phyloP scores from a whole-genome alignment of 2,797 vertebrate genomes.

The Loriculus beryllinus region DNA sequence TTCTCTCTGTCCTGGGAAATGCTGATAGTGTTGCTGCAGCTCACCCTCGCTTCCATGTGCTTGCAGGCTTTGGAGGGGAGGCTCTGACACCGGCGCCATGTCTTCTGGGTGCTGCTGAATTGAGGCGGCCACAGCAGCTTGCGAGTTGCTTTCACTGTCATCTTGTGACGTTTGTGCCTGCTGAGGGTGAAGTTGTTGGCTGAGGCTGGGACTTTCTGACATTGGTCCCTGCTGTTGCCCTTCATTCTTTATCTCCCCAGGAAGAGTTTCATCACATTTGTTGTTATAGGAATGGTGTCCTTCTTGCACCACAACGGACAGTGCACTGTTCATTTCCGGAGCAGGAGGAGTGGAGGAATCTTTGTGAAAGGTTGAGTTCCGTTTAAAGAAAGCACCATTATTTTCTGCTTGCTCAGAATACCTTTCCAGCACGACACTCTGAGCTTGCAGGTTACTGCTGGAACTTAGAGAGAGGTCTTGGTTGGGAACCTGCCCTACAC shows the following conservation, averaged over 20 bases:
- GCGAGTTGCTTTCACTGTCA: slow-evolving; percentile 51
- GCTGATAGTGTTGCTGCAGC: slow-evolving; percentile 60
- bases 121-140: background rate
- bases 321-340: slow-evolving; percentile 68
- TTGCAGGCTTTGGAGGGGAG: slow-evolving; percentile 43
- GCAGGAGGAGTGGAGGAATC: slow-evolving; percentile 75
- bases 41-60: background rate
- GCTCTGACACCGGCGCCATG: slow-evolving; percentile 32
- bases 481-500: slow-evolving; percentile 69
- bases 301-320: slow-evolving; percentile 60
- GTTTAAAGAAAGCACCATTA: slow-evolving; percentile 80
- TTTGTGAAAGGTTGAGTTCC: slow-evolving; percentile 78
- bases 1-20: slow-evolving; percentile 58
- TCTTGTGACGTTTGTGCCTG: slow-evolving; percentile 68
- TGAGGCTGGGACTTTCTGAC: slow-evolving; percentile 41
- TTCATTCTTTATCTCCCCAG: slow-evolving; percentile 70
- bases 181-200: slow-evolving; percentile 56
- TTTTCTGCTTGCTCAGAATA: slow-evolving; percentile 75
- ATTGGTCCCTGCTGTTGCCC: slow-evolving; percentile 53
- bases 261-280: slow-evolving; percentile 61
- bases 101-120: slow-evolving; percentile 43
- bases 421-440: slow-evolving; percentile 69
- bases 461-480: slow-evolving; percentile 76
- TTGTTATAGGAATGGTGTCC: slow-evolving; percentile 67
- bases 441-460: slow-evolving; percentile 76